phyloP scores from a whole-genome alignment of 2,888 invertebrate genomes.

The Aphodius sticticus region DNA sequence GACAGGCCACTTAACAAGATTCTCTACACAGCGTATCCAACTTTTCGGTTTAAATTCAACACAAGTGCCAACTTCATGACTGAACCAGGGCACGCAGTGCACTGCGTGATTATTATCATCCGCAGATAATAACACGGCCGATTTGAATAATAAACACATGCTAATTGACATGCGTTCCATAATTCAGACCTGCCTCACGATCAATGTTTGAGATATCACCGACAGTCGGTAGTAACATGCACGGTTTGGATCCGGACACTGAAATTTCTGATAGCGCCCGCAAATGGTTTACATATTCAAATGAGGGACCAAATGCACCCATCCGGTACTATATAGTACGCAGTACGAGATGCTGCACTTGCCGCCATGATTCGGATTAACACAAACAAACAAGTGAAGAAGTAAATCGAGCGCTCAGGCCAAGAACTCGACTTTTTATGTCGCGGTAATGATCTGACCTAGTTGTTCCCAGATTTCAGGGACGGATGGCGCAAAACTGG shows the following conservation, averaged over 20 bases:
- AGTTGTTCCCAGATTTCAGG: neutral
- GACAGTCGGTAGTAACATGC: neutral
- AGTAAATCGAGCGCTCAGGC: neutral
- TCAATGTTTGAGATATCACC: neutral
- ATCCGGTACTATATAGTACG: neutral
- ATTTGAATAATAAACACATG: neutral
- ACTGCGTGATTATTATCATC: neutral
- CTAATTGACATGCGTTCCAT: neutral
- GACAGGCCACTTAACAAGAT: no score
- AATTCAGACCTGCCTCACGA: neutral
- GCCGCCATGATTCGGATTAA: neutral
- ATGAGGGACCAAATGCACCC: neutral
- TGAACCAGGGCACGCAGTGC: neutral
- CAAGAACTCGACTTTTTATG: neutral
- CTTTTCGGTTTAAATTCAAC: neutral
- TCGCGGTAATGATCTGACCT: neutral
- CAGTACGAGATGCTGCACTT: neutral
- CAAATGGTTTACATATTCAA: neutral
- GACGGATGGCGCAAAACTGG: slow-evolving; percentile 4
- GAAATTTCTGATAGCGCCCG: neutral
- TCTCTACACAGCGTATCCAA: no score
- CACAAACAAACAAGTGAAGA: neutral
- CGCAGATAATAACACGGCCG: neutral
- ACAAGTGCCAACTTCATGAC: neutral
- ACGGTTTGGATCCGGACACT: neutral